These are phyloP conservation scores for Rutilus rutilus DNA, from an alignment of 2,113 vertebrate species.

Conservation along the genomic window DNA sequence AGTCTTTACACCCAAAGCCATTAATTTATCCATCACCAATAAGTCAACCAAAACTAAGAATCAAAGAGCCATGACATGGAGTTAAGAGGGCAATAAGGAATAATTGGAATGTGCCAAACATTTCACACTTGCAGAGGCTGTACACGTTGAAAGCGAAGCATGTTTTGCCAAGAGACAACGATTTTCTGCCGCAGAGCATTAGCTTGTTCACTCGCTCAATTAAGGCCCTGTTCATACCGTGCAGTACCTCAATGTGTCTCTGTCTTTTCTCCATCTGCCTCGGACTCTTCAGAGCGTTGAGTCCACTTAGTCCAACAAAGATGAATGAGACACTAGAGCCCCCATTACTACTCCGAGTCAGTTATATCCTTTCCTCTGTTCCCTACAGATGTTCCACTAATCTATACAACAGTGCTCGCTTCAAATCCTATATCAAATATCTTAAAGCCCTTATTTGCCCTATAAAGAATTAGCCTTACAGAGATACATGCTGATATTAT, in stretches of 20 bases:
- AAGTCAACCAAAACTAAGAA: conserved; percentile 1
- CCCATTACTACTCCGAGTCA: conserved; percentile 25
- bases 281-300: conserved; percentile 13
- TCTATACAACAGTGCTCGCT: not conserved
- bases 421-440: not conserved
- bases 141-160: not conserved
- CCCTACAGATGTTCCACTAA: not conserved
- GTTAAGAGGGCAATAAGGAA: conserved; percentile 39
- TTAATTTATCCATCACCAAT: not conserved
- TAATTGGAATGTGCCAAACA: conserved; percentile 36
- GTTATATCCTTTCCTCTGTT: conserved; percentile 11
- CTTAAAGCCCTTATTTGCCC: not conserved
- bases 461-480: not conserved
- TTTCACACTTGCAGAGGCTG: conserved; percentile 21
- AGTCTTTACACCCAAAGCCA: not conserved
- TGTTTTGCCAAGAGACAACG: conserved; percentile 43
- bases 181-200: conserved; percentile 53
- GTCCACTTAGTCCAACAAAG: conserved; percentile 41
- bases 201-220: conserved; percentile 50
- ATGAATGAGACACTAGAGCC: conserved; percentile 40
- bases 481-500: not conserved
- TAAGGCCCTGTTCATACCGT: conserved; percentile 27
- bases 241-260: conserved; percentile 9
- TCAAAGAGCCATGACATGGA: conserved; percentile 14
- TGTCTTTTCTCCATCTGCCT: conserved; percentile 16